Evolutionary conservation across 2,888 invertebrate genomes (phyloP).

Genomic region (Sphecodes monilicornis): DNA sequence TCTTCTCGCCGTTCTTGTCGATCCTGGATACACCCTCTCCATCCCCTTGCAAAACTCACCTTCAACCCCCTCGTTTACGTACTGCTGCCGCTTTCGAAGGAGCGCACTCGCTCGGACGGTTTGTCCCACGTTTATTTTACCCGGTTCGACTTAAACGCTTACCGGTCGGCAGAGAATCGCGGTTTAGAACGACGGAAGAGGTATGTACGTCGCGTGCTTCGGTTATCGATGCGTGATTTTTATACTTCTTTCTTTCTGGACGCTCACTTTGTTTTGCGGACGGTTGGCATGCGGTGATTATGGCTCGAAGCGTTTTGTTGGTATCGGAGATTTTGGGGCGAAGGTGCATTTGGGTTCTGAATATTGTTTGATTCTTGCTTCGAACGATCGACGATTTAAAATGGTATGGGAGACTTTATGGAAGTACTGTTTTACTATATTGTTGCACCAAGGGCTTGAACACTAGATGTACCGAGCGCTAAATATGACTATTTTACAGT

Average conservation of each 20-base stretch:
- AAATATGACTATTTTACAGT: no score
- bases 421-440: no score
- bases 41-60: not conserved
- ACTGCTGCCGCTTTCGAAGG: conserved; percentile 35
- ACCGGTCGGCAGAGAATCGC: not conserved
- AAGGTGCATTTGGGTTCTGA: not conserved
- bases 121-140: conserved; percentile 42
- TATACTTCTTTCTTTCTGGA: not conserved
- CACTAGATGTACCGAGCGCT: no score
- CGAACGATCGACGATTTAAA: not conserved
- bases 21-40: conserved; percentile 6
- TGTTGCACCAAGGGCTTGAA: no score
- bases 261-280: not conserved
- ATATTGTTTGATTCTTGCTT: not conserved
- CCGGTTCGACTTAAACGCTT: conserved; percentile 15
- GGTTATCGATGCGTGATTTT: not conserved
- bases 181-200: not conserved
- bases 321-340: not conserved
- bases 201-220: not conserved
- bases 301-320: not conserved
- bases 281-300: not conserved
- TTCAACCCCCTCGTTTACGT: conserved; percentile 4
- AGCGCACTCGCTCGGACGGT: conserved; percentile 36
- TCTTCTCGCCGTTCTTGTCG: conserved; percentile 56
- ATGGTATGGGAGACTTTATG: not conserved